These are phyloP conservation scores for Gymnobelideus leadbeateri DNA, from an alignment of 2,113 vertebrate species.

Conservation along the genomic window DNA sequence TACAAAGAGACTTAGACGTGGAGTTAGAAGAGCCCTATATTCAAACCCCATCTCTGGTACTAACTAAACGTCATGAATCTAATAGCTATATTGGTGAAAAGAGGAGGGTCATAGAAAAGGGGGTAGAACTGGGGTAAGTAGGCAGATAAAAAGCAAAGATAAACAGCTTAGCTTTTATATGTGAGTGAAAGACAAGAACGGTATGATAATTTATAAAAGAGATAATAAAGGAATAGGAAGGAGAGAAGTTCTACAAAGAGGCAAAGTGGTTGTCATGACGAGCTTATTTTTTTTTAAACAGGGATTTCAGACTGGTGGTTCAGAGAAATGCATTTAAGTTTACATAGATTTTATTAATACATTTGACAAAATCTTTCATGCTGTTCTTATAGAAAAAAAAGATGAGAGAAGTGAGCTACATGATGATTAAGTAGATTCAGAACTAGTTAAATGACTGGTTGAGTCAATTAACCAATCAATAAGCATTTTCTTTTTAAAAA, in stretches of 20 bases:
- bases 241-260: not conserved
- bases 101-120: not conserved
- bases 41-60: not conserved
- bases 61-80: not conserved
- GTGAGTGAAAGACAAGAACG: not conserved
- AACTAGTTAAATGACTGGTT: not conserved
- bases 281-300: not conserved
- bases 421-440: not conserved
- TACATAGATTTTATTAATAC: not conserved
- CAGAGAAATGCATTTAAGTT: not conserved
- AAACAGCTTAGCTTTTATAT: not conserved
- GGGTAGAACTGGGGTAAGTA: not conserved
- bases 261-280: not conserved
- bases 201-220: not conserved
- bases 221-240: not conserved
- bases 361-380: not conserved
- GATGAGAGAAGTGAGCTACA: not conserved
- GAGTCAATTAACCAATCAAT: not conserved
- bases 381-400: not conserved
- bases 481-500: not conserved
- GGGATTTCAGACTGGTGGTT: not conserved
- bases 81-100: not conserved
- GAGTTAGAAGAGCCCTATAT: not conserved
- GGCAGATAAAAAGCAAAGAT: not conserved
- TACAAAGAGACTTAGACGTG: not conserved